phyloP scores from a whole-genome alignment of 2,888 invertebrate genomes.

The Trissolcus japonicus region DNA sequence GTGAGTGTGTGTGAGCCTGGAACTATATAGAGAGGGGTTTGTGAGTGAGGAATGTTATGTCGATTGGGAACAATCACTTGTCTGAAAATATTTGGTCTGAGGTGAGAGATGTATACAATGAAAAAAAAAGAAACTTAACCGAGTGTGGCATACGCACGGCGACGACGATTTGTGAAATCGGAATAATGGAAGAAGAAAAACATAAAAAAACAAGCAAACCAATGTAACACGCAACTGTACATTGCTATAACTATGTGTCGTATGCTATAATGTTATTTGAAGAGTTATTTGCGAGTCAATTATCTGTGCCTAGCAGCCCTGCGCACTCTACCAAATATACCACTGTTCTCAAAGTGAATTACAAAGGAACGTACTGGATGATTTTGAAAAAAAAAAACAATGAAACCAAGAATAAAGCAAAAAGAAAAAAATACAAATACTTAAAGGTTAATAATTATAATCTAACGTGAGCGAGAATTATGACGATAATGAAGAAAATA shows the following conservation, averaged over 20 bases:
- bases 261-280: conserved; percentile 77
- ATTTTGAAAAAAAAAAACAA: conserved; percentile 56
- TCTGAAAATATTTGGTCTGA: background rate
- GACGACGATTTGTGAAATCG: conserved; percentile 21
- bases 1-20: conserved; percentile 9
- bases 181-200: too few relatives aligned
- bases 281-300: conserved; percentile 81
- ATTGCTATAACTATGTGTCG: conserved; percentile 74
- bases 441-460: conserved; percentile 12
- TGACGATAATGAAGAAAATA: conserved; percentile 35
- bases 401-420: conserved; percentile 58
- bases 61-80: too few relatives aligned
- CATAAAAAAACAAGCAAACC: conserved; percentile 36
- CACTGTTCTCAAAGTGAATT: conserved; percentile 73
- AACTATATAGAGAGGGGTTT: too few relatives aligned
- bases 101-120: conserved; percentile 1
- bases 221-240: conserved; percentile 66
- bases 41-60: too few relatives aligned
- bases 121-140: conserved; percentile 18
- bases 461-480: conserved; percentile 40
- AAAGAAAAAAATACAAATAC: conserved; percentile 47
- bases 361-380: conserved; percentile 60
- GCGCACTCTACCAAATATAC: conserved; percentile 76
- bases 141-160: conserved; percentile 37
- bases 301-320: conserved; percentile 80